Conservation (phyloP, 2,888 invertebrate species). For the Antheraea assamensis region DNA sequence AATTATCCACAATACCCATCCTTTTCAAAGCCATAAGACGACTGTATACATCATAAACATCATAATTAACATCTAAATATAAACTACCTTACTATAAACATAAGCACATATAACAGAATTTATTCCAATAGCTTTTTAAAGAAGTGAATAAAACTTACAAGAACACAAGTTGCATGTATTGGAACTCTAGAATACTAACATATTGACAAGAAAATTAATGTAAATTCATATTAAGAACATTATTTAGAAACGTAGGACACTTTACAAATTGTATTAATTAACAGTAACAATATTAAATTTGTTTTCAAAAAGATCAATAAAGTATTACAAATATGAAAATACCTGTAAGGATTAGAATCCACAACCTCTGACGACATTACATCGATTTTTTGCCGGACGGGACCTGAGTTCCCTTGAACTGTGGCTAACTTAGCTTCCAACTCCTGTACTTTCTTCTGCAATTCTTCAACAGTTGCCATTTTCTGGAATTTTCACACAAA, state of each 20-base stretch:
- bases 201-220: background rate
- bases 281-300: background rate
- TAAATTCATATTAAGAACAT: background rate
- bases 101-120: background rate
- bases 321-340: conserved; percentile 35
- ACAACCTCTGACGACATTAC: conserved; percentile 98
- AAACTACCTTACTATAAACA: background rate
- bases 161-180: background rate
- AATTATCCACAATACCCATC: conserved; percentile 99
- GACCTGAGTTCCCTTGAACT: conserved; percentile 62
- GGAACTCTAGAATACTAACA: background rate
- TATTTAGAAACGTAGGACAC: background rate
- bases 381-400: conserved; percentile 88
- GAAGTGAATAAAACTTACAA: background rate
- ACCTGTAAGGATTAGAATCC: conserved; percentile 99
- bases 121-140: background rate
- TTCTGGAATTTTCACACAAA: conserved; percentile 46
- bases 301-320: background rate
- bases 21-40: conserved; percentile 99
- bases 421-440: conserved; percentile 84
- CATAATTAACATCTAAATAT: background rate
- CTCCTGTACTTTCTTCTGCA: conserved; percentile 83
- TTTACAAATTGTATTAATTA: background rate
- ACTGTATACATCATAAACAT: conserved; percentile 72
- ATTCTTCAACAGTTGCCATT: conserved; percentile 84